A percentile compares a stretch with the other conserved stretches of the same genome.
Evolutionary conservation across 2,888 invertebrate genomes (phyloP).

Genomic region (Meandrusa payeni): DNA sequence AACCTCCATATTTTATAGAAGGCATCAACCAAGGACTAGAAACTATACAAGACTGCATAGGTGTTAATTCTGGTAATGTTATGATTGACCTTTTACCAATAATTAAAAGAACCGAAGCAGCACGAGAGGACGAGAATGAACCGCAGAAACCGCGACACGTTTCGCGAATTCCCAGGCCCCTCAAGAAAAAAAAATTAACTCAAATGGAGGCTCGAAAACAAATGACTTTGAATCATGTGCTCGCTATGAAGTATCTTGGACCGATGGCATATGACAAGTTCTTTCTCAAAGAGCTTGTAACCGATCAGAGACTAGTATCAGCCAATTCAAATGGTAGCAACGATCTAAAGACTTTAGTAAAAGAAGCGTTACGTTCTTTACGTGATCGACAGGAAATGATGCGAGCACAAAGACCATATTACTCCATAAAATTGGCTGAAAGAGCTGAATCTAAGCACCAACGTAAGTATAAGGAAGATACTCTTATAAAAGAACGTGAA

Average conservation of each 20-base stretch:
- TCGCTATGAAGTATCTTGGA: constrained; percentile 73
- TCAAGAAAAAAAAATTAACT: constrained; percentile 54
- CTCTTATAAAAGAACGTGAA: constrained; percentile 59
- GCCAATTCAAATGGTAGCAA: constrained; percentile 60
- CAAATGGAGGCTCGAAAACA: constrained; percentile 67
- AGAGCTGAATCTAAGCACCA: constrained; percentile 66
- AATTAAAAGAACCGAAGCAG: constrained; percentile 60
- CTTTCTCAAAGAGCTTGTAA: constrained; percentile 56
- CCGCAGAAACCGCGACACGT: constrained; percentile 47
- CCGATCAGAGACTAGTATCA: constrained; percentile 57
- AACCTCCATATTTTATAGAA: constrained; percentile 69
- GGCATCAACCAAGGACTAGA: constrained; percentile 72
- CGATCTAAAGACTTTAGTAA: constrained; percentile 45
- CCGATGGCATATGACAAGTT: constrained; percentile 76
- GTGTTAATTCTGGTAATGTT: constrained; percentile 64
- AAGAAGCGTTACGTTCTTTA: constrained; percentile 58
- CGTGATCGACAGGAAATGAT: constrained; percentile 68
- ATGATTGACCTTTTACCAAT: constrained; percentile 66
- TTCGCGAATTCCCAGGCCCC: constrained; percentile 60
- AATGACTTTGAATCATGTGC: constrained; percentile 59
- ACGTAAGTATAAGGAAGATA: constrained; percentile 56
- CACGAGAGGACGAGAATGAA: constrained; percentile 42
- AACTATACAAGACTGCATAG: constrained; percentile 72
- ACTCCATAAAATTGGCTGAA: constrained; percentile 64
- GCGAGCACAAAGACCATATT: constrained; percentile 67